Evolutionary conservation across 30 jellyfish, hydroid and myxozoan species (phyloP), one percentile per base, ranked within the genome.

Genomic region (Turritopsis rubra): DNA sequence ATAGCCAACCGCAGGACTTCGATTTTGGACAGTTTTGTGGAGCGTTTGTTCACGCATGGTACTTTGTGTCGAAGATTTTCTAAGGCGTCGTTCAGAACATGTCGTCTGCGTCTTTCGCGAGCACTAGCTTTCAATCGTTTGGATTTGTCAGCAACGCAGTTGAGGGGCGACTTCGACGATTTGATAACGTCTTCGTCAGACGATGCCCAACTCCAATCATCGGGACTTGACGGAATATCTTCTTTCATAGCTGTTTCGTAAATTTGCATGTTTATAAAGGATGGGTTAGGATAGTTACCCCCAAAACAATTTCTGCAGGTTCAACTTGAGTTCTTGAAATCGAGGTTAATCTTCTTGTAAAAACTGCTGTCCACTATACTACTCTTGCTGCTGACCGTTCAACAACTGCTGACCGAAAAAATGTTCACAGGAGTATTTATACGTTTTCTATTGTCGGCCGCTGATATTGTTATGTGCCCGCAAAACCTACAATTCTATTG

Each of bases 61-160:
- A 92, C 98, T 66, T 88, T 92, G 1, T 60, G 85, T 1, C 98
- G 89, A 28, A 92, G 80, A 3, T 79, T 28, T 28, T 92, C 98
- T 82, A 92, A 65, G 9, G 98, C 98, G 76, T 81, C 96, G 84
- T 92, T 92, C 41, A 92, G 85, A 1, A 92, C 98, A 52, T 92
- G 98, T 26, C 98, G 88, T 26, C 98, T 75, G 26, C 94, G 81
- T 60, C 98, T 82, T 73, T 92, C 98, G 41, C 98, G 79, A 0
- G 98, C 98, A 72, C 98, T 92, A 22, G 98, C 98, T 54, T 88
- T 92, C 18, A 92, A 73, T 9, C 98, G 87, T 73, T 92, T 92
- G 28, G 87, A 54, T 52, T 75, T 77, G 85, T 85, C 96, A 28
- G 84, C 87, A 18, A 71, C 53, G 66, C 73, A 25, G 26, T 77